These are phyloP conservation scores for Nebria brevicollis DNA, from an alignment of 2,888 invertebrate species.

Conservation along the genomic window DNA sequence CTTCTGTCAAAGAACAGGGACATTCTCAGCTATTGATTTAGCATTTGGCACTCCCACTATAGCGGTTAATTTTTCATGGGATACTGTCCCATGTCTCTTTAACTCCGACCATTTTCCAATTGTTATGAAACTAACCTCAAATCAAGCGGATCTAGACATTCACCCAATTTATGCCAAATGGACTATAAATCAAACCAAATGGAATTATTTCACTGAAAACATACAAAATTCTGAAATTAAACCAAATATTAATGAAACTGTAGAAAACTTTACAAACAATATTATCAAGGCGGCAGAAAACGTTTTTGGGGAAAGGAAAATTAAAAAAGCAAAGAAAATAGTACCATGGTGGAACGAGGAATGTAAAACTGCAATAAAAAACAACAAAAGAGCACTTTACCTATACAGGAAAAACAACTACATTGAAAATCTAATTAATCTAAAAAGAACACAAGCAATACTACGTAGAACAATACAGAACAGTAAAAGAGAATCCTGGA, in stretches of 20 bases:
- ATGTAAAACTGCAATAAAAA: conserved; percentile 44
- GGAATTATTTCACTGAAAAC: neutral
- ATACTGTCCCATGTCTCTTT: conserved; percentile 2
- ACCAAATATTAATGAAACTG: conserved; percentile 3
- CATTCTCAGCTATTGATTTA: conserved; percentile 21
- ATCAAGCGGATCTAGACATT: neutral
- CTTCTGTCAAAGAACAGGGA: conserved; percentile 17
- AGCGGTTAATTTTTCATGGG: conserved; percentile 13
- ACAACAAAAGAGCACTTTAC: conserved; percentile 48
- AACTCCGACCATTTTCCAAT: conserved; percentile 24
- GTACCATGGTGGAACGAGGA: conserved; percentile 50
- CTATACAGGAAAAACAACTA: conserved; percentile 44
- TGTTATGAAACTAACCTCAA: neutral
- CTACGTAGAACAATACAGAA: conserved; percentile 45
- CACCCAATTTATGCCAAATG: conserved; percentile 21
- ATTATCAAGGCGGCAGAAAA: conserved; percentile 9
- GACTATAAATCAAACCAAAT: conserved; percentile 6
- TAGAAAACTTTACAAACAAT: conserved; percentile 12
- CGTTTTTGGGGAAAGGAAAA: neutral
- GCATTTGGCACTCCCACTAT: neutral
- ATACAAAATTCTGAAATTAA: neutral
- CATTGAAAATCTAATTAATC: conserved; percentile 41
- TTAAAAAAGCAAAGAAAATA: conserved; percentile 4
- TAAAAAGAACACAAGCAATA: conserved; percentile 48
- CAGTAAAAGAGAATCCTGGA: conserved; percentile 47